Base-by-base conservation (phyloP, 2,888 invertebrate species). In the Caenorhabditis drosophilae region DNA sequence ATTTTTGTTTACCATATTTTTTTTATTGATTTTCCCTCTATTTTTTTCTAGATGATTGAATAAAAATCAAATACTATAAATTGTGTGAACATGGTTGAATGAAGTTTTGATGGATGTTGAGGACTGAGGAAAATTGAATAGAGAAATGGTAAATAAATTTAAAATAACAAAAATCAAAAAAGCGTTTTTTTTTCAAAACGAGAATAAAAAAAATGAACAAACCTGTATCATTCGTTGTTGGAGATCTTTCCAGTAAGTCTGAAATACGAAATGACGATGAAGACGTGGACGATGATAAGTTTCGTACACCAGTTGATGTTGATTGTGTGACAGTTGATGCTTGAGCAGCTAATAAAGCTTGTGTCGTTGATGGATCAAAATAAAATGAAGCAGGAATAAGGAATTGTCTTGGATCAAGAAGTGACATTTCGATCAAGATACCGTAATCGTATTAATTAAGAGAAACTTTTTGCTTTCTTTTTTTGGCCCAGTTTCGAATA, bases 201-300 rank as follows among this genome's bases (percentile, higher is more conserved):
- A 31, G 6, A 12, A 6, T 31, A 42, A 42, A n/a, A 16, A 20
- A 42, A 23, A 42, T 15, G 42, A 45, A 45, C 61, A 54, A 16
- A 68, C 67, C 70, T 23, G 42, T 27, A 50, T 54, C 61, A 51
- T 44, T 55, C 4, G 58, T n/a, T n/a, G n/a, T n/a, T n/a, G n/a
- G 47, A 4, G 67, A 55, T 12, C 52, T 50, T 31, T 70, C 68
- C 9, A 73, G 54, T 9, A 73, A 56, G 48, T 73, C 73, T n/a
- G 73, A 70, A 45, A 73, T 73, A 9, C 73, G 63, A 41, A 73
- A 73, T 1, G 70, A 70, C 44, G 50, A 51, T 18, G 35, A 47
- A n/a, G n/a, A n/a, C n/a, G n/a, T n/a, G n/a, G 70, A 70, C 44
- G 50, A 51, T 18, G 35, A 47, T 36, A 67, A 41, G 16, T 35